Percentiles rank a stretch among this genome's conserved stretches.
These are phyloP conservation scores for Marmota flaviventris DNA, from an alignment of 2,113 vertebrate genomes.

Conservation along the genomic window DNA sequence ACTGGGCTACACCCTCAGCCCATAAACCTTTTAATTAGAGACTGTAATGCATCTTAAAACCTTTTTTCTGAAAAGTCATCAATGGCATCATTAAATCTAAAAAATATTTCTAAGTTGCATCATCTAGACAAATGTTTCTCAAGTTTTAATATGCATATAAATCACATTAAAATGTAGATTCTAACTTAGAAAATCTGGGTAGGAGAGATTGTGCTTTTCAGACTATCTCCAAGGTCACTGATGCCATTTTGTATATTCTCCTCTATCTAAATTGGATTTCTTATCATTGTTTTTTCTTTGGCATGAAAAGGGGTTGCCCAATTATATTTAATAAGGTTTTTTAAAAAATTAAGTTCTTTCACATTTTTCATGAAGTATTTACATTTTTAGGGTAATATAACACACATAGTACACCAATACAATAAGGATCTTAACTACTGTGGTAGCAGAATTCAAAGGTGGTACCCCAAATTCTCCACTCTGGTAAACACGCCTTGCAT, in stretches of 20 bases:
- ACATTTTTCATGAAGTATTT: background rate
- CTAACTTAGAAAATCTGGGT: background rate
- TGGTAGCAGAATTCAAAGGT: background rate
- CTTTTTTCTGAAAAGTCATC: background rate
- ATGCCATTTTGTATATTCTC: too few species aligned
- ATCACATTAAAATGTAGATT: background rate
- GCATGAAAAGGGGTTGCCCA: background rate
- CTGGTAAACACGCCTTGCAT: background rate
- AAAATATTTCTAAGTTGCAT: background rate
- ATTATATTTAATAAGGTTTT: background rate
- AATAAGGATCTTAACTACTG: background rate
- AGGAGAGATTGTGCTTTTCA: background rate
- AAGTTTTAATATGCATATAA: background rate
- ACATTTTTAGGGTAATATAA: background rate
- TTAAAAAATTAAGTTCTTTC: background rate
- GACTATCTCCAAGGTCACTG: background rate
- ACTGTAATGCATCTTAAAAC: background rate
- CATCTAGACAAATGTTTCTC: background rate
- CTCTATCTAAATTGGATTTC: too few species aligned
- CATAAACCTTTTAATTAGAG: background rate
- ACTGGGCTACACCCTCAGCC: too few species aligned
- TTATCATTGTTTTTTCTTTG: background rate
- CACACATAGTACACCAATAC: background rate
- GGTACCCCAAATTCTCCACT: background rate
- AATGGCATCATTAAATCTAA: background rate